Conservation (phyloP, 1,140 invertebrate genomes). For the Camponotus pennsylvanicus region DNA sequence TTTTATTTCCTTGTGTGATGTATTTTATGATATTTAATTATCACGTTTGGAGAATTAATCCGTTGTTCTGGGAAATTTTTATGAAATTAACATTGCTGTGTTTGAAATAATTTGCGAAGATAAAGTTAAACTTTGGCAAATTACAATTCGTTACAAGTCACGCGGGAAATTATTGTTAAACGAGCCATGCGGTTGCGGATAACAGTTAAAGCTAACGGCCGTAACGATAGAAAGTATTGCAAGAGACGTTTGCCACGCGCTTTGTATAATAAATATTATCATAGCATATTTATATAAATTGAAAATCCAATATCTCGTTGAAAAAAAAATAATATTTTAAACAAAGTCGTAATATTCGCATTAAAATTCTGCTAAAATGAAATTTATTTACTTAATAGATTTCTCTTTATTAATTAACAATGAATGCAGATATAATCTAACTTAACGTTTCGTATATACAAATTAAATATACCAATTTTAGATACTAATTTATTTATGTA, state of each 20-base stretch:
- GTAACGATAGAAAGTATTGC: slow-evolving; percentile 75
- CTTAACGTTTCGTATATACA: background rate
- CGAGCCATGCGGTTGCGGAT: slow-evolving; percentile 66
- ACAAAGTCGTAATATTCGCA: background rate
- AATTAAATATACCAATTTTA: too few species aligned
- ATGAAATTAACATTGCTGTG: background rate
- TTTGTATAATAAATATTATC: background rate
- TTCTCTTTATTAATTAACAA: background rate
- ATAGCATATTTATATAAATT: slow-evolving; percentile 60
- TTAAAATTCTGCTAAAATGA: background rate
- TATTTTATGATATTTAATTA: slow-evolving; percentile 10
- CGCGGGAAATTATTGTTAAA: slow-evolving; percentile 63
- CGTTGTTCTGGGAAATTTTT: background rate
- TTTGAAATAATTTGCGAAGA: background rate
- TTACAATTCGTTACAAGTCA: slow-evolving; percentile 66
- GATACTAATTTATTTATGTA: too few species aligned
- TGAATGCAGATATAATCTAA: too few species aligned
- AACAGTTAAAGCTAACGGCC: slow-evolving; percentile 74
- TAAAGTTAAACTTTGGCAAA: slow-evolving; percentile 51
- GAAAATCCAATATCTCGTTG: slow-evolving; percentile 31
- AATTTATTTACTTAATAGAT: background rate
- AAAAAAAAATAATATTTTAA: too few species aligned
- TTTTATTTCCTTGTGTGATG: background rate
- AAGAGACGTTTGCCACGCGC: background rate
- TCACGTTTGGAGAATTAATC: slow-evolving; percentile 3